phyloP scores from a whole-genome alignment of 2,797 vertebrate genomes.

The Sebastes hubbsi region DNA sequence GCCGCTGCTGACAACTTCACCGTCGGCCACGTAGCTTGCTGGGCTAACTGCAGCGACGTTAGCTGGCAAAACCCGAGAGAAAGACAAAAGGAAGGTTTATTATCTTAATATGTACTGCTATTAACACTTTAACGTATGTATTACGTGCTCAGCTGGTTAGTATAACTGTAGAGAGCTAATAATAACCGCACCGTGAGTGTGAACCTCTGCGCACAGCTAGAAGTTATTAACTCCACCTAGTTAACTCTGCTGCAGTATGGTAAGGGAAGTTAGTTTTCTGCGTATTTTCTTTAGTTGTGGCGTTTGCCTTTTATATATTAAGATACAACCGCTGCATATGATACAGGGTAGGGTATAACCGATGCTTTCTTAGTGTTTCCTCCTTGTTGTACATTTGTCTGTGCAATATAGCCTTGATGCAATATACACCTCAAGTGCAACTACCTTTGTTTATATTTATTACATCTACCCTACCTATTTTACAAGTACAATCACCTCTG shows the following conservation, averaged over 20 bases:
- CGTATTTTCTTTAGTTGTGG: not conserved
- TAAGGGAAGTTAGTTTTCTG: conserved; percentile 19
- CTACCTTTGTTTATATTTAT: too few species aligned
- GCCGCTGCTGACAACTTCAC: conserved; percentile 39
- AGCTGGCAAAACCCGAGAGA: conserved; percentile 4
- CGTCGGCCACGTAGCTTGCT: conserved; percentile 75
- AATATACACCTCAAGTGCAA: too few species aligned
- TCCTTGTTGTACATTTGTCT: not conserved
- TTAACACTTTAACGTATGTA: not conserved
- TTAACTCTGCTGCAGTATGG: conserved; percentile 17
- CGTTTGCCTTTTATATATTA: not conserved
- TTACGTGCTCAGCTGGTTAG: not conserved
- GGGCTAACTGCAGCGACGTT: conserved; percentile 27
- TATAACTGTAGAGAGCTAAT: not conserved
- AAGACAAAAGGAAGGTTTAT: rapidly evolving
- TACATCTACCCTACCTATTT: too few species aligned
- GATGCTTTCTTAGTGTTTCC: not conserved
- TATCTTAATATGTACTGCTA: not conserved
- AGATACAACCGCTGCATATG: not conserved
- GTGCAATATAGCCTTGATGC: too few species aligned
- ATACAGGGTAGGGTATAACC: rapidly evolving
- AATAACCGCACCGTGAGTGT: not conserved
- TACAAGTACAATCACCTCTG: too few species aligned
- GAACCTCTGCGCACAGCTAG: too few species aligned
- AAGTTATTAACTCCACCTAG: not conserved